Evolutionary conservation across 23 tunicate species (phyloP).

Genomic region (Halocynthia aurantium): DNA sequence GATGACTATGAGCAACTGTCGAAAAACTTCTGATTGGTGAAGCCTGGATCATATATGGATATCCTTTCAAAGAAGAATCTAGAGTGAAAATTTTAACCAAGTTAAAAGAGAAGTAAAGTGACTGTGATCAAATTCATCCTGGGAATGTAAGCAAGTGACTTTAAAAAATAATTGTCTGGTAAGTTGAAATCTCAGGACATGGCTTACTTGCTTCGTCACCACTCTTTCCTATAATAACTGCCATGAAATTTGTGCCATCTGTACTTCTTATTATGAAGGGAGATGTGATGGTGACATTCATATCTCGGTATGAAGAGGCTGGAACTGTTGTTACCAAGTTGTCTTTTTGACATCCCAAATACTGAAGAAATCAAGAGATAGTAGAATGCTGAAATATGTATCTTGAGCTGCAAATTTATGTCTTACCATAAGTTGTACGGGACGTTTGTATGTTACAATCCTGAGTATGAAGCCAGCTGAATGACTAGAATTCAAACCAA

Average conservation of each 20-base stretch:
- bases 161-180: too few relatives aligned
- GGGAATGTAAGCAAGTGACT: too few relatives aligned
- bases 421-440: neutral
- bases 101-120: too few relatives aligned
- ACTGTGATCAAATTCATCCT: too few relatives aligned
- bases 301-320: neutral
- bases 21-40: neutral
- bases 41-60: neutral
- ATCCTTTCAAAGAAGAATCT: neutral
- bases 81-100: too few relatives aligned
- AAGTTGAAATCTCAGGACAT: neutral
- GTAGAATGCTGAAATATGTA: neutral
- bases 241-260: conserved; percentile 11
- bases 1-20: neutral
- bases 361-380: neutral
- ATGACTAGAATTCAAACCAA: conserved; percentile 2
- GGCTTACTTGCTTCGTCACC: neutral
- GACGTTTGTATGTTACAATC: conserved; percentile 2
- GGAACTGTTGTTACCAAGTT: neutral
- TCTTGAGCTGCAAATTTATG: neutral
- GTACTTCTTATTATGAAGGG: neutral
- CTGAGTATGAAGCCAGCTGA: conserved; percentile 18
- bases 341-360: neutral
- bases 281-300: neutral
- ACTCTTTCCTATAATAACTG: conserved; percentile 5